These are phyloP conservation scores for Sinocyclocheilus anshuiensis DNA, from an alignment of 2,113 vertebrate genomes.

Conservation along the genomic window DNA sequence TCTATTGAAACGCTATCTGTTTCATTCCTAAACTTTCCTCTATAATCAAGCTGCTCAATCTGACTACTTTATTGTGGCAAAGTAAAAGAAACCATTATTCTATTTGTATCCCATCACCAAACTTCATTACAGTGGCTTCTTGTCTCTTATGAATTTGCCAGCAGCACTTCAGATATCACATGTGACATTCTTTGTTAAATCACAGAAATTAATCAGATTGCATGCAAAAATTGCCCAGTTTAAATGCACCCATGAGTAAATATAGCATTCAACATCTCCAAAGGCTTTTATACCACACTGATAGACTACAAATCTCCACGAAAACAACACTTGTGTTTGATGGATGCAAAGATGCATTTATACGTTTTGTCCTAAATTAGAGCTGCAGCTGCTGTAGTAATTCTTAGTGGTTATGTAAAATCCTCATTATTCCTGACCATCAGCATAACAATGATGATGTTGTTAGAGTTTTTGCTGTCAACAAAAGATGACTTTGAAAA, in stretches of 20 bases:
- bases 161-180: neutral
- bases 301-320: neutral
- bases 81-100: neutral
- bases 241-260: neutral
- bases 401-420: neutral
- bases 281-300: neutral
- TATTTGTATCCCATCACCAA: neutral
- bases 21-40: neutral
- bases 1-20: neutral
- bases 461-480: conserved; percentile 8
- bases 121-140: conserved; percentile 1
- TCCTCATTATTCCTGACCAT: neutral
- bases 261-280: neutral
- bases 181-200: neutral
- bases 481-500: conserved; percentile 20
- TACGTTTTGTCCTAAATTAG: neutral
- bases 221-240: neutral
- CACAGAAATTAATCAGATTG: neutral
- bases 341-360: neutral
- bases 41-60: neutral
- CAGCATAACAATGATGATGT: conserved; percentile 24
- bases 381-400: neutral
- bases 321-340: neutral
- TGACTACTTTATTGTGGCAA: neutral
- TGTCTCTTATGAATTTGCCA: neutral